Base-by-base conservation (phyloP, 2,113 vertebrate species). In the Eclectus roratus region DNA sequence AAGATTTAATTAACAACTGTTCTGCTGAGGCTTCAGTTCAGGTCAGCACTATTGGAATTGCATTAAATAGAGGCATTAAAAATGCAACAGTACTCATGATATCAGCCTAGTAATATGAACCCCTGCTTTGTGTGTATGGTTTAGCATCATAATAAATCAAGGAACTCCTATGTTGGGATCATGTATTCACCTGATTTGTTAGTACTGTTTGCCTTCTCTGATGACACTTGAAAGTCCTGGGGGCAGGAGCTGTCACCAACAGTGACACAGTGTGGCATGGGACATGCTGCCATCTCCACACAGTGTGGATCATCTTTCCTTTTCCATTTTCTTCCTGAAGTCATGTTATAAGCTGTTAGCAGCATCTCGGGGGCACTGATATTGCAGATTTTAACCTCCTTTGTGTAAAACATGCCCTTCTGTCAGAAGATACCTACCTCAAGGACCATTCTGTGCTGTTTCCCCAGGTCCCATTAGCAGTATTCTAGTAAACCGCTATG, bases 381-480 rank as follows among this genome's bases (percentile, higher is more conserved):
- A 15, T 1, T 21, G 52, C 55, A 50, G 52, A 31, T 9, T 28
- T 91, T 61, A 55, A 37, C 53, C 39, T 52, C 31, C 47, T 64
- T 37, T 47, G 49, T 65, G 77, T 58, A 68, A 78, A 71, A 33
- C 7, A 1, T 6, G 33, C 20, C 65, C 20, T 71, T 50, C 37
- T 72, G 21, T 53, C 43, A 50, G 43, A 58, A 21, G 47, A 41
- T 3, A 15, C 6, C 4, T 31, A 10, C 43, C 55, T 74, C 17
- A 44, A 19, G 63, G 47, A 31, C 43, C 16, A 5, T 85, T 83
- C 63, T 81, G 7, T 21, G 5, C 52, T 71, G 71, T 95, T 29
- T 88, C 33, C 73, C 23, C 76, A 99, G 98, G 98, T 93, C 98
- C 98, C 19, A 86, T 98, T 50, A 98, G 98, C 98, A 98, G 98